Base-by-base conservation (phyloP, 1,140 invertebrate genomes). In the Drosophila gunungcola region DNA sequence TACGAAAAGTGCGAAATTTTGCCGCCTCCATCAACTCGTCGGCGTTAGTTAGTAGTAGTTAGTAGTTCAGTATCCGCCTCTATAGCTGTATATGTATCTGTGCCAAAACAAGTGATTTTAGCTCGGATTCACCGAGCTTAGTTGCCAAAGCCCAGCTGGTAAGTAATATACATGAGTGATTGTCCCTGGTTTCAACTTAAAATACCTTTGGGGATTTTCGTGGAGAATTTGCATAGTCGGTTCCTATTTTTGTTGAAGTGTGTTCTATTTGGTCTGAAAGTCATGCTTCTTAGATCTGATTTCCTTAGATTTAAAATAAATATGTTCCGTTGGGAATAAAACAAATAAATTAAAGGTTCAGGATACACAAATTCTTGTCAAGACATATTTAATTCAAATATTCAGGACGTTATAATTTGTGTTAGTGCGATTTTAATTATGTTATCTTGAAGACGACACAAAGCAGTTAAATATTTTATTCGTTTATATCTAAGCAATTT, bases 1-100 rank as follows among this genome's bases (percentile, higher is more conserved):
- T 39, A 65, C 54, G 42, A 80, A 85, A 85, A 69, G 82, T 86
- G 82, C 83, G 82, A 86, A 86, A 68, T 88, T 81, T 83, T 80
- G 61, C 72, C 75, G 79, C 84, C 72, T 83, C 55, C 61, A 61
- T 65, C 49, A 65, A 43, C 60, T 52, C 38, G 60, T 56, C 21
- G 48, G 68, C 72, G 72, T 63, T 51, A 64, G 43, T 80, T 70
- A 52, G 73, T 77, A 39, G 51, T 70, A 72, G 57, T 69, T 68
- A 51, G 64, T 64, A 32, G 32, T 54, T 45, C 48, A 13, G 60
- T 42, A 68, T 69, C 42, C 51, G 25, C 39, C 16, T 29, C 27
- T 48, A 46, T 54, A 12, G 41, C 53, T 27, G 12, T 58, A 55
- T 54, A 39, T 54, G n/a, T 48, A 25, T n/a, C n/a, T 25, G 39